These are phyloP conservation scores for Drosophila lowei DNA, from an alignment of 1,140 invertebrate species.

Conservation along the genomic window DNA sequence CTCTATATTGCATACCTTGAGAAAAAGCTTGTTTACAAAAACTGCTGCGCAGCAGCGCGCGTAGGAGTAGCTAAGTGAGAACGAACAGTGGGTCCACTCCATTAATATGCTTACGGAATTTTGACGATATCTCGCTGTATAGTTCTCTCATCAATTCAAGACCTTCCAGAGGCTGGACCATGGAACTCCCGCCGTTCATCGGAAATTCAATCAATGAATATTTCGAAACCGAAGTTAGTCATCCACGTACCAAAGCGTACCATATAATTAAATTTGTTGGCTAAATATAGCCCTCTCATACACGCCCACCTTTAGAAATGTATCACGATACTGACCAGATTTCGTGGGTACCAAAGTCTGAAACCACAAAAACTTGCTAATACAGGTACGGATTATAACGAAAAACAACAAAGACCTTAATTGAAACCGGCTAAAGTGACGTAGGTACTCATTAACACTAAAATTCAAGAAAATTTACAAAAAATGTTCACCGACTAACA, in stretches of 20 bases:
- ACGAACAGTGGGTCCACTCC: slow-evolving; percentile 40
- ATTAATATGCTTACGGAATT: background rate
- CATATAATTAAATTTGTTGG: slow-evolving; percentile 30
- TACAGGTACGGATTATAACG: slow-evolving; percentile 21
- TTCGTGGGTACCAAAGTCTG: slow-evolving; percentile 37
- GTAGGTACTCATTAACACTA: slow-evolving; percentile 64
- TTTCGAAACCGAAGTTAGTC: slow-evolving; percentile 29
- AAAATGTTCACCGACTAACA: background rate
- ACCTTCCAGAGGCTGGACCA: background rate
- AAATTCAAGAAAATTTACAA: slow-evolving; percentile 9
- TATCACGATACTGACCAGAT: slow-evolving; percentile 50
- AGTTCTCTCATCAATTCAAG: no score
- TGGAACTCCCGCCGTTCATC: slow-evolving; percentile 10
- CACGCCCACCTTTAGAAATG: slow-evolving; percentile 61
- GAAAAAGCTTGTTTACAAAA: slow-evolving; percentile 41
- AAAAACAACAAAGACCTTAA: slow-evolving; percentile 50
- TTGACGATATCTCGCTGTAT: no score
- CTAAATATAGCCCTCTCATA: slow-evolving; percentile 50
- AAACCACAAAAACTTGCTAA: slow-evolving; percentile 68
- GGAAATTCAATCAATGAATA: slow-evolving; percentile 23
- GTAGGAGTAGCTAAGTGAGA: slow-evolving; percentile 43
- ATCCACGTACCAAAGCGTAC: slow-evolving; percentile 35
- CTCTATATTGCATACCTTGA: no score
- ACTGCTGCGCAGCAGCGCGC: slow-evolving; percentile 69
- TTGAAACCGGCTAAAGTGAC: slow-evolving; percentile 56